Base-by-base conservation (phyloP, 2,113 vertebrate genomes). In the Vidua chalybeata region DNA sequence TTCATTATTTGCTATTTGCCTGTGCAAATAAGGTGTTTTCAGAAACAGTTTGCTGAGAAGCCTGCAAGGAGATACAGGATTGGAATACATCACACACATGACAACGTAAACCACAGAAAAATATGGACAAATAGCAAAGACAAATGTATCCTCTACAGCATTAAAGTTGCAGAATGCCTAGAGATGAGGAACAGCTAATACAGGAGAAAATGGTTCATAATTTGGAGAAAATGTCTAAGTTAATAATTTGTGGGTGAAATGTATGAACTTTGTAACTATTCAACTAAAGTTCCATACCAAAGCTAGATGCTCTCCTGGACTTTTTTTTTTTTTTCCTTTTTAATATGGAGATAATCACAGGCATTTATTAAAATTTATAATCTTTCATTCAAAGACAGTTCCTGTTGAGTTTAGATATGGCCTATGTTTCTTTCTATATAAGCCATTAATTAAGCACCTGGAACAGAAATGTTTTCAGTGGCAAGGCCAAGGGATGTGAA, bases 111-210 rank as follows among this genome's bases (percentile, higher is more conserved):
- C 23, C 52, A 78, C 39, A 68, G 51, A 81, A 93, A 89, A 78
- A 90, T 61, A 78, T n/a, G 68, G 91, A 67, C 24, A 84, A 86
- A 92, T 73, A 93, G 33, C 72, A 67, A 93, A 81, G 68, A 87
- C 6, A 33, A 84, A 92, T 21, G 27, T 48, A 63, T 15, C 14
- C 37, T 81, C 21, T 22, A 22, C 8, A 75, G 41, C 73, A 94
- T 22, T 61, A 28, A 63, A 84, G 52, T 74, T 75, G 77, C 52
- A 90, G 48, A 90, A 59, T 63, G 73, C 39, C 41, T 26, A 64
- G n/a, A 87, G 66, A 77, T 56, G 31, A 90, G 24, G 31, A 93
- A 56, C 37, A 61, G 64, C 15, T 84, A 72, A 87, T 41, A 78
- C 15, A 87, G 35, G 54, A 91, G 23, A 55, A 94, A 89, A 90